phyloP scores from a whole-genome alignment of 92 coral and sea anemone species.

The Umimayanthus kanabou region DNA sequence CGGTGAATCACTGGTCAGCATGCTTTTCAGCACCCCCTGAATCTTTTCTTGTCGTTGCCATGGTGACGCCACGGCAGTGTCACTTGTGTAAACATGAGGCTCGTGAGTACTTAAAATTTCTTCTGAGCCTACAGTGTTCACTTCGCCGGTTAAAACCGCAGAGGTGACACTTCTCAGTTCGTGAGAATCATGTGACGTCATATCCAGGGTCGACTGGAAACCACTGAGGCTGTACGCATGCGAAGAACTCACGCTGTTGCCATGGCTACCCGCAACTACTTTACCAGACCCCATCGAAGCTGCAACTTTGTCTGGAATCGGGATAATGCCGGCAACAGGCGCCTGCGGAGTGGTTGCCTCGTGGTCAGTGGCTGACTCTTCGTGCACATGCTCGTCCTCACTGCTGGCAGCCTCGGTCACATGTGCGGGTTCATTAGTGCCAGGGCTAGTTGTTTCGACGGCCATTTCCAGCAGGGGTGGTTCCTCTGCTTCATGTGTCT shows the following conservation, averaged over 20 bases:
- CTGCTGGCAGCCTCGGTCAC: constrained; percentile 50
- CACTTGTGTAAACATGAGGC: constrained; percentile 56
- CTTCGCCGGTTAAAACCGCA: constrained; percentile 86
- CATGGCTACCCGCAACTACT: constrained; percentile 57
- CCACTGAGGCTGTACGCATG: constrained; percentile 77
- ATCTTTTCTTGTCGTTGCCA: constrained; percentile 55
- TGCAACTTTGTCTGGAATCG: constrained; percentile 62
- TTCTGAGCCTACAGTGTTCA: constrained; percentile 80
- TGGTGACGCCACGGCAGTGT: constrained; percentile 40
- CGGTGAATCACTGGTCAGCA: constrained; percentile 87
- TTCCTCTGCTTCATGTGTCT: constrained; percentile 61
- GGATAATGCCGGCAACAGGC: constrained; percentile 64
- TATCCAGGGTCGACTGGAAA: constrained; percentile 90
- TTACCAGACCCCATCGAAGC: constrained; percentile 43
- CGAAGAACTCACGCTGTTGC: constrained; percentile 73
- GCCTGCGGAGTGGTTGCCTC: constrained; percentile 29
- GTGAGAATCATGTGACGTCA: constrained; percentile 86
- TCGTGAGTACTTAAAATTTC: constrained; percentile 72
- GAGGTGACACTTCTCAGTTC: constrained; percentile 91
- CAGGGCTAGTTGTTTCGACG: constrained; percentile 50
- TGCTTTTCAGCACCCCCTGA: constrained; percentile 82
- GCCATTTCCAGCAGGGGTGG: constrained; percentile 75
- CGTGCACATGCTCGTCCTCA: constrained; percentile 52
- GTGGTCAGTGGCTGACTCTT: constrained; percentile 49
- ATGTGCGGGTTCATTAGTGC: constrained; percentile 48